phyloP scores from a whole-genome alignment of 2,888 invertebrate species.

The Hirtodrosophila duncani region DNA sequence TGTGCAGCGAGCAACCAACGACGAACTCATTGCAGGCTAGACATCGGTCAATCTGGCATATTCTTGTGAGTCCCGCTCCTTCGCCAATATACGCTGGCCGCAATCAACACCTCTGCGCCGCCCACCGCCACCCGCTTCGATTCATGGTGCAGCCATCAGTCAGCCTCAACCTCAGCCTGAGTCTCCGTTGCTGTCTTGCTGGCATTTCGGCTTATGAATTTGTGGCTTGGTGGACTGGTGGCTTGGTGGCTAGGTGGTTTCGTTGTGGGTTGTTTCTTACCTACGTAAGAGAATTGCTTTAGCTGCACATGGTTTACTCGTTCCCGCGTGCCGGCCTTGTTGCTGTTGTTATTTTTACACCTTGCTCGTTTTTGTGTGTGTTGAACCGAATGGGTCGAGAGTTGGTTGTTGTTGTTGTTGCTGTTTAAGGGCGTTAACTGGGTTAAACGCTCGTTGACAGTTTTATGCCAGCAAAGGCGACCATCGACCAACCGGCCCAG shows the following conservation, averaged over 20 bases:
- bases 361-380: constrained; percentile 38
- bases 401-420: constrained; percentile 27
- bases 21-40: constrained; percentile 33
- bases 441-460: constrained; percentile 68
- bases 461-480: constrained; percentile 62
- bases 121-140: constrained; percentile 29
- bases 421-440: constrained; percentile 64
- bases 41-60: constrained; percentile 56
- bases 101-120: constrained; percentile 55
- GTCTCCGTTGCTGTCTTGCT: constrained; percentile 36
- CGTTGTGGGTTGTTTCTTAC: too few relatives aligned
- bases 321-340: neutral
- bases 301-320: constrained; percentile 1
- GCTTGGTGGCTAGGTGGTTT: too few relatives aligned
- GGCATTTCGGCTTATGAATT: constrained; percentile 34
- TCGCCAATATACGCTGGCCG: constrained; percentile 58
- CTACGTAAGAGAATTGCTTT: too few relatives aligned
- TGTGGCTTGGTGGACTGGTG: too few relatives aligned
- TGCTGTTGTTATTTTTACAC: constrained; percentile 53
- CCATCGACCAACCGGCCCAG: too few relatives aligned
- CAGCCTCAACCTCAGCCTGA: constrained; percentile 36
- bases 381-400: constrained; percentile 45
- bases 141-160: constrained; percentile 60
- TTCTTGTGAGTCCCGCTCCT: constrained; percentile 16
- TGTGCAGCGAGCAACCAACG: constrained; percentile 28